Conservation (phyloP, 2,888 invertebrate species). For the Suillia variegata region DNA sequence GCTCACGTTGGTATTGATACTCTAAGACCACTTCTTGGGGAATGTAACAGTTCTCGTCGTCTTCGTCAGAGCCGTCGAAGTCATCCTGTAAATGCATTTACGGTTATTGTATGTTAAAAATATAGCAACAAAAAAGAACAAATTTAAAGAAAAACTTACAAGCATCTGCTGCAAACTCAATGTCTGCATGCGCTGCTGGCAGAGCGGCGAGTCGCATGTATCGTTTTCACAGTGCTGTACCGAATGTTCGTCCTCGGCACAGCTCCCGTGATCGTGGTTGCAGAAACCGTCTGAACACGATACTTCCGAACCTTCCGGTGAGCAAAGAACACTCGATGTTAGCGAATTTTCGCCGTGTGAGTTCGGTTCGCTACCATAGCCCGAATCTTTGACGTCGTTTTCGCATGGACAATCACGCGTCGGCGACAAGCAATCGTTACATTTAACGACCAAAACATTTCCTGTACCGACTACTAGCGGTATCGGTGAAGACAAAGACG, state of each 20-base stretch:
- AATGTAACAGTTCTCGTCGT: conserved; percentile 74
- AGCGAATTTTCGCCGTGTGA: conserved; percentile 71
- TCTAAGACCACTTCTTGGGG: conserved; percentile 87
- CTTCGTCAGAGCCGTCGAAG: conserved; percentile 78
- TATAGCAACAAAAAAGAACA: too few relatives aligned
- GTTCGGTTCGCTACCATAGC: conserved; percentile 78
- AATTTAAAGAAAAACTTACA: conserved; percentile 64
- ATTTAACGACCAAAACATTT: conserved; percentile 35
- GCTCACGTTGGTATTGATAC: conserved; percentile 80
- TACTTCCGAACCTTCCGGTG: conserved; percentile 88
- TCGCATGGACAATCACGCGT: conserved; percentile 62
- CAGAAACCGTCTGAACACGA: conserved; percentile 89
- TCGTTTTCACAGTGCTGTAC: conserved; percentile 31
- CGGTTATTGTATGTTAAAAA: conserved; percentile 19
- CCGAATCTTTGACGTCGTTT: conserved; percentile 72
- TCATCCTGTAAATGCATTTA: too few relatives aligned
- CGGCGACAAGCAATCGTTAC: conserved; percentile 49
- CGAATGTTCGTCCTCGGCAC: conserved; percentile 29
- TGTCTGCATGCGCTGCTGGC: conserved; percentile 37
- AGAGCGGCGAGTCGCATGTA: conserved; percentile 33
- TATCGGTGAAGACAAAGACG: not conserved
- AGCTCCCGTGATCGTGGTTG: conserved; percentile 68
- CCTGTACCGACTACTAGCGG: not conserved
- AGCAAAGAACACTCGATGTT: conserved; percentile 80
- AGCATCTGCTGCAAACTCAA: conserved; percentile 76